phyloP scores from a whole-genome alignment of 2,797 vertebrate species.

The Chaenodraco wilsoni region DNA sequence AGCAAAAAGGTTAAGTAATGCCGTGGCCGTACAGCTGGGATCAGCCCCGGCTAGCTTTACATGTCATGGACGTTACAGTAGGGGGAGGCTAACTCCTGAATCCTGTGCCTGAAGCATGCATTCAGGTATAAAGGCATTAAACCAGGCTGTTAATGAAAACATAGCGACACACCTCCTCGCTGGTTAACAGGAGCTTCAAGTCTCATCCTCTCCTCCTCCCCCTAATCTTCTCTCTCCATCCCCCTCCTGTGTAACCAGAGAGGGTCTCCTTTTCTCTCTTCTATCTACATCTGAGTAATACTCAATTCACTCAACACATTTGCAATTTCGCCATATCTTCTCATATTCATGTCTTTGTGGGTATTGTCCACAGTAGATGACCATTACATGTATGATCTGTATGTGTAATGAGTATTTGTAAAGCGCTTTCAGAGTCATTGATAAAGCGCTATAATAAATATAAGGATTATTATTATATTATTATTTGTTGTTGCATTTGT shows the following conservation, averaged over 20 bases:
- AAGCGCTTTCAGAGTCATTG: no score
- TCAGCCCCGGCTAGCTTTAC: slow-evolving; percentile 27
- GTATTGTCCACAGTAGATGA: no score
- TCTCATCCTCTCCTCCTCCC: slow-evolving; percentile 30
- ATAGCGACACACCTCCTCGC: slow-evolving; percentile 21
- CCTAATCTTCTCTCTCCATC: slow-evolving; percentile 35
- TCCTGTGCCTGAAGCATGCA: slow-evolving; percentile 36
- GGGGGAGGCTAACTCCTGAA: slow-evolving; percentile 23
- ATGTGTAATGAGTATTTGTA: no score
- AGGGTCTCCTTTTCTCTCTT: slow-evolving; percentile 12
- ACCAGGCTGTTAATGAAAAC: slow-evolving; percentile 39
- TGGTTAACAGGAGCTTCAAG: slow-evolving; percentile 41
- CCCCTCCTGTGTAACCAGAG: slow-evolving; percentile 30
- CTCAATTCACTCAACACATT: slow-evolving; percentile 16
- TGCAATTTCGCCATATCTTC: not conserved
- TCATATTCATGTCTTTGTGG: slow-evolving; percentile 19
- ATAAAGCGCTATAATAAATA: no score
- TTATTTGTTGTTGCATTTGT: slow-evolving; percentile 15
- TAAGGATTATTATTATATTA: no score
- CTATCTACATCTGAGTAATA: slow-evolving; percentile 12
- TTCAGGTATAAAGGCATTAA: slow-evolving; percentile 48
- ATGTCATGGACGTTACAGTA: slow-evolving; percentile 35
- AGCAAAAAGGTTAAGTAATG: slow-evolving; percentile 30
- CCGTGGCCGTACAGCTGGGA: not conserved
- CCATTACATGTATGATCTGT: no score